phyloP scores from a whole-genome alignment of 2,888 invertebrate species.

The Protophormia terraenovae region DNA sequence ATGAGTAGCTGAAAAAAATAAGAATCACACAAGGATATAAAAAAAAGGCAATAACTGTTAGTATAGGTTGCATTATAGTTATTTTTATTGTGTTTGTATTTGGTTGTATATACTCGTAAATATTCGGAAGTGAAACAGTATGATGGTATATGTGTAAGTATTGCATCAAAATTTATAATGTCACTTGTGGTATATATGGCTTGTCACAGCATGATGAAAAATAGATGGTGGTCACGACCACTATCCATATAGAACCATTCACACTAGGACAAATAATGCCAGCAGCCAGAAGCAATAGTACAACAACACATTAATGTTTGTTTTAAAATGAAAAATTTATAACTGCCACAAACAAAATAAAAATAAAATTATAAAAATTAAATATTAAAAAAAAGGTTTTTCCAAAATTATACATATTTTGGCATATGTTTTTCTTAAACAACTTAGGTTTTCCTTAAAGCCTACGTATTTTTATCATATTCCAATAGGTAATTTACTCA shows the following conservation, averaged over 20 bases:
- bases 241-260: slow-evolving; percentile 6
- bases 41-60: slow-evolving; percentile 51
- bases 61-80: slow-evolving; percentile 48
- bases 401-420: background rate
- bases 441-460: no score
- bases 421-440: no score
- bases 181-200: slow-evolving; percentile 69
- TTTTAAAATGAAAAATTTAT: slow-evolving; percentile 49
- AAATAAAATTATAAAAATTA: background rate
- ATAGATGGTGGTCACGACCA: slow-evolving; percentile 67
- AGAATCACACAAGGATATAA: slow-evolving; percentile 28
- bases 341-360: slow-evolving; percentile 50
- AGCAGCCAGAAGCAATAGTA: no score
- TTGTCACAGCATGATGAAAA: slow-evolving; percentile 67
- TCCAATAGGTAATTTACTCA: no score
- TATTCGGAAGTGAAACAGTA: slow-evolving; percentile 1
- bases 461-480: no score
- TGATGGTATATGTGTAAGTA: slow-evolving; percentile 59
- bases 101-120: no score
- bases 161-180: slow-evolving; percentile 79
- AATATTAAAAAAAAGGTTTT: background rate
- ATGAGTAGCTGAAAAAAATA: slow-evolving; percentile 25
- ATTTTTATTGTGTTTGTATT: slow-evolving; percentile 26
- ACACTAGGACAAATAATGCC: slow-evolving; percentile 36
- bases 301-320: slow-evolving; percentile 57